Evolutionary conservation across 2,797 vertebrate species (phyloP).

Genomic region (Lacerta agilis): DNA sequence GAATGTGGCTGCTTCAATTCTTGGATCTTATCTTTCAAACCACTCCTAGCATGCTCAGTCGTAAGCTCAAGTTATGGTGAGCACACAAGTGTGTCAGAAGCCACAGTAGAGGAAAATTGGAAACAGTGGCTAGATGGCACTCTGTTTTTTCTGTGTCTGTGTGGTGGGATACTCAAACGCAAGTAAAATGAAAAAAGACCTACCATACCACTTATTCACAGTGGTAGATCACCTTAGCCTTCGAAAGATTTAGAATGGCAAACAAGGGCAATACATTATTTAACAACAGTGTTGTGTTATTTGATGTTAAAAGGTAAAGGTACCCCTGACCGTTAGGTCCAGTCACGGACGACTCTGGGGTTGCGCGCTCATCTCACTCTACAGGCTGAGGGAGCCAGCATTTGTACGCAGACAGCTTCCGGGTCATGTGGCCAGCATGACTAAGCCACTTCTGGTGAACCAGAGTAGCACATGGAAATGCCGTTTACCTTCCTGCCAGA

Average conservation of each 20-base stretch:
- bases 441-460: no score
- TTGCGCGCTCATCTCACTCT: no score
- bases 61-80: background rate
- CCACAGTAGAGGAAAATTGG: background rate
- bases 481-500: no score
- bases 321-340: no score
- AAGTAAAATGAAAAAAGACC: background rate
- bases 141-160: background rate
- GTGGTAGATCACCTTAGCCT: background rate
- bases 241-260: background rate
- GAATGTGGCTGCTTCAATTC: background rate
- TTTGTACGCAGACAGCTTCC: no score
- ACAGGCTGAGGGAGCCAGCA: no score
- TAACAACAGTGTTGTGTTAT: background rate
- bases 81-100: background rate
- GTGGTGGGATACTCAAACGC: background rate
- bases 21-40: slow-evolving; percentile 8
- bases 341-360: no score
- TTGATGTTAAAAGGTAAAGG: background rate
- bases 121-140: background rate
- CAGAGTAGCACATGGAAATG: rapidly evolving
- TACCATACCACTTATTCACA: background rate
- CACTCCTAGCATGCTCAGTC: background rate
- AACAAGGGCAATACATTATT: background rate
- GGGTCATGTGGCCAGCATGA: no score